Evolutionary conservation across 2,888 invertebrate species (phyloP).

Genomic region (Volucella bombylans): DNA sequence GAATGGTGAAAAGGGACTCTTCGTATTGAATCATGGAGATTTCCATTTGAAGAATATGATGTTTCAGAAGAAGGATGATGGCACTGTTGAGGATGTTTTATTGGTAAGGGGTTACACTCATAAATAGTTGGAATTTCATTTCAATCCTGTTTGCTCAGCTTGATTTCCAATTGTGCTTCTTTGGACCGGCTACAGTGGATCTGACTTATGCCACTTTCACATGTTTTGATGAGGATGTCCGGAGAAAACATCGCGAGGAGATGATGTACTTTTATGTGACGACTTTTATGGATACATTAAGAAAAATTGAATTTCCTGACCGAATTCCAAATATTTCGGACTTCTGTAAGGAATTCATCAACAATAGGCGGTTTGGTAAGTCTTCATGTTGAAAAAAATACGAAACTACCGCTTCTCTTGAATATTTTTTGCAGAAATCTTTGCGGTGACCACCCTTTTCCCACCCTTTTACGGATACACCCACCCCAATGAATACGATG

Average conservation of each 20-base stretch:
- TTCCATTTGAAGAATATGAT: conserved; percentile 63
- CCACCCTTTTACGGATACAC: conserved; percentile 40
- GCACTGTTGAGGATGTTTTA: conserved; percentile 40
- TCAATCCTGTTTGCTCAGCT: conserved; percentile 15
- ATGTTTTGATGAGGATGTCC: conserved; percentile 38
- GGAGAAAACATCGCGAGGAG: conserved; percentile 48
- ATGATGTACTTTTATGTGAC: conserved; percentile 51
- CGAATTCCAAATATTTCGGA: conserved; percentile 44
- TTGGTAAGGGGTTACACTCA: conserved; percentile 25
- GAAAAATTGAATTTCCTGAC: conserved; percentile 37
- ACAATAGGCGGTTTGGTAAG: conserved; percentile 48
- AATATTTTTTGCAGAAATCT: conserved; percentile 49
- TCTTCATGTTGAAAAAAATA: not conserved
- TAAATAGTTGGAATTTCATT: not conserved
- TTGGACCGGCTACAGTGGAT: conserved; percentile 52
- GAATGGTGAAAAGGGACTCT: conserved; percentile 29
- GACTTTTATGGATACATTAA: conserved; percentile 42
- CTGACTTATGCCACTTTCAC: conserved; percentile 46
- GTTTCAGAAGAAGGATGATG: conserved; percentile 40
- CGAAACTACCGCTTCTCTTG: not conserved
- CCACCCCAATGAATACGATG: conserved; percentile 26
- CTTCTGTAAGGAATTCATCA: conserved; percentile 48
- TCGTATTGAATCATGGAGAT: conserved; percentile 62
- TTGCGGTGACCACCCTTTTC: conserved; percentile 43
- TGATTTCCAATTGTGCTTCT: conserved; percentile 62